A percentile compares a stretch with the other conserved stretches of the same genome.
These are phyloP conservation scores for Smittia aterrima DNA, from an alignment of 2,888 invertebrate genomes.

Conservation along the genomic window DNA sequence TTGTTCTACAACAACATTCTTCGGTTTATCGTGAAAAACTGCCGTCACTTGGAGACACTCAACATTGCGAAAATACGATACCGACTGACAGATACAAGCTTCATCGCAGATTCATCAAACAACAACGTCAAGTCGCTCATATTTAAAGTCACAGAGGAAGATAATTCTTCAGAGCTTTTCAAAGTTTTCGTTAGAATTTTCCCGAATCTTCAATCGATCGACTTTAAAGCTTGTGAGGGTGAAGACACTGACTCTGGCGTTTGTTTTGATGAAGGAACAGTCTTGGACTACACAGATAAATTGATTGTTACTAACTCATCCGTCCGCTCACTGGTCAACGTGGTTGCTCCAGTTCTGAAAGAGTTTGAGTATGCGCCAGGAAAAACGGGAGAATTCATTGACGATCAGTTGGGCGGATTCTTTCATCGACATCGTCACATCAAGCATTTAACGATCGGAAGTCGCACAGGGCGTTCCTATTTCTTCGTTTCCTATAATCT, in stretches of 20 bases:
- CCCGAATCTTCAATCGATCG: slow-evolving; percentile 12
- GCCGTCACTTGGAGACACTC: not conserved
- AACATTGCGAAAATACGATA: slow-evolving; percentile 12
- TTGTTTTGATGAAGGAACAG: slow-evolving; percentile 25
- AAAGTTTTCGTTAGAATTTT: slow-evolving; percentile 9
- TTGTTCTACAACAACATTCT: slow-evolving; percentile 10
- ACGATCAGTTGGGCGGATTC: slow-evolving; percentile 32
- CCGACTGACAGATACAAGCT: not conserved
- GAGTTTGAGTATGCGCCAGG: slow-evolving; percentile 17
- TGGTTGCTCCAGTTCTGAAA: not conserved
- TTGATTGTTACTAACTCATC: slow-evolving; percentile 6
- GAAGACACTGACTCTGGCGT: slow-evolving; percentile 15
- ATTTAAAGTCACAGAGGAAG: slow-evolving; percentile 14
- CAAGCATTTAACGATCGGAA: slow-evolving; percentile 13
- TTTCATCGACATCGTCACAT: slow-evolving; percentile 27
- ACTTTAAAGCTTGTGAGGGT: slow-evolving; percentile 18
- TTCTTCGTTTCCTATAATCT: slow-evolving; percentile 33
- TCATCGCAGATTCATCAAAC: not conserved
- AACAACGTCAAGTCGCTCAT: not conserved
- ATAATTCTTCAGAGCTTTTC: not conserved
- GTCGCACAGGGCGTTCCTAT: slow-evolving; percentile 6
- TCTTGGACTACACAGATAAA: not conserved
- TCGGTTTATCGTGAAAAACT: not conserved
- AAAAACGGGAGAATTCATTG: slow-evolving; percentile 18
- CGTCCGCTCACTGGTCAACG: slow-evolving; percentile 11